Percentiles rank a stretch among this genome's conserved stretches.
These are phyloP conservation scores for Papilio aristodemus DNA, from an alignment of 1,140 invertebrate genomes.

Conservation along the genomic window DNA sequence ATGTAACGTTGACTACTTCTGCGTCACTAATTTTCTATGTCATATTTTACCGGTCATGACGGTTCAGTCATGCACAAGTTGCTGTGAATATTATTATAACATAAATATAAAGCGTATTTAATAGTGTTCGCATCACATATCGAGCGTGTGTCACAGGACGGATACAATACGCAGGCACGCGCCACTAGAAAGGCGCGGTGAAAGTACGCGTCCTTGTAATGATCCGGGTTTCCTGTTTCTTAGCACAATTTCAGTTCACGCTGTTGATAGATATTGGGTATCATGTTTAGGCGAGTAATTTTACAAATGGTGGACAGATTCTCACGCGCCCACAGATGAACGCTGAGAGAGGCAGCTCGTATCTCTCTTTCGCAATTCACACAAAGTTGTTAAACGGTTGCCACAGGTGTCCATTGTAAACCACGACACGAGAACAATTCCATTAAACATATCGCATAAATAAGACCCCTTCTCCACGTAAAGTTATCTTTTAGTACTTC, in stretches of 20 bases:
- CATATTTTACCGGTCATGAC: too few species aligned
- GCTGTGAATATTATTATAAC: too few species aligned
- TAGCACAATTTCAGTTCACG: neutral
- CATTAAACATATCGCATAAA: too few species aligned
- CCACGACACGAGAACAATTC: neutral
- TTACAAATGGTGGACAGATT: slow-evolving; percentile 1
- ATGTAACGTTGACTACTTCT: too few species aligned
- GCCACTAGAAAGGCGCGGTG: slow-evolving; percentile 55
- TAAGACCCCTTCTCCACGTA: too few species aligned
- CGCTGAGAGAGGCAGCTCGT: neutral
- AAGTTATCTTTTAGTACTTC: too few species aligned
- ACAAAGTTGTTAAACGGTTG: slow-evolving; percentile 3
- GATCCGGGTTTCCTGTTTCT: slow-evolving; percentile 41
- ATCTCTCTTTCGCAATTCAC: slow-evolving; percentile 22
- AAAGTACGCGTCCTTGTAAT: slow-evolving; percentile 56
- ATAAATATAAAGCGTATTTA: neutral
- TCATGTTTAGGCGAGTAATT: neutral
- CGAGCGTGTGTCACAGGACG: slow-evolving; percentile 15
- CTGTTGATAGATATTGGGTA: too few species aligned
- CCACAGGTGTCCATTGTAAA: neutral
- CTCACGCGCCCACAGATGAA: neutral
- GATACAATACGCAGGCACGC: slow-evolving; percentile 24
- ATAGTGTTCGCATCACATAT: neutral
- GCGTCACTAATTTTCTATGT: too few species aligned
- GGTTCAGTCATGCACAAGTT: too few species aligned